Conservation (phyloP, 1,140 invertebrate genomes). For the Zaprionus lachaisei region DNA sequence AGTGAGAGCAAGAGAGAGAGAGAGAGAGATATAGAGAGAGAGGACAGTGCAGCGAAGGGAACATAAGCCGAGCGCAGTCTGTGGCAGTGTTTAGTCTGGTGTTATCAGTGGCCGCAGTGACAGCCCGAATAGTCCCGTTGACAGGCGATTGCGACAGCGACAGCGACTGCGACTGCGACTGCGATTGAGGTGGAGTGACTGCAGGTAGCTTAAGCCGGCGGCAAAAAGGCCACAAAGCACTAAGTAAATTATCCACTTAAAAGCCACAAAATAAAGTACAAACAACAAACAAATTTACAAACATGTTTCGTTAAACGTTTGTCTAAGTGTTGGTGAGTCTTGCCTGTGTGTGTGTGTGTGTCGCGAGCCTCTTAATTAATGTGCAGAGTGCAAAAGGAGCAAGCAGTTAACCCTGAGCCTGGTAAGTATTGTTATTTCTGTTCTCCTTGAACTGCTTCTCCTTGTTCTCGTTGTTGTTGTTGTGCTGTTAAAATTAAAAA, state of each 20-base stretch:
- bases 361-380: constrained; percentile 44
- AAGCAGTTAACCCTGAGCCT: constrained; percentile 16
- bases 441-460: not conserved
- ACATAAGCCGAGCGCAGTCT: constrained; percentile 21
- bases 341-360: constrained; percentile 3
- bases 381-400: constrained; percentile 3
- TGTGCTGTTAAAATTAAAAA: constrained; percentile 65
- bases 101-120: constrained; percentile 49
- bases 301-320: constrained; percentile 36
- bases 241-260: constrained; percentile 47
- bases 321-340: constrained; percentile 14
- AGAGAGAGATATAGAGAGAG: constrained; percentile 7
- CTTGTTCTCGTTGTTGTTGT: constrained; percentile 4
- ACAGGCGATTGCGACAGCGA: constrained; percentile 3
- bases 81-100: constrained; percentile 46
- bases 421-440: constrained; percentile 12
- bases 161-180: not conserved
- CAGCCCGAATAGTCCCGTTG: constrained; percentile 28
- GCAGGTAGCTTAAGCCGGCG: constrained; percentile 36
- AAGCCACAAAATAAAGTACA: constrained; percentile 20
- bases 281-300: constrained; percentile 15
- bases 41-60: constrained; percentile 19
- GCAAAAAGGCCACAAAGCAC: constrained; percentile 36
- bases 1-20: constrained; percentile 10
- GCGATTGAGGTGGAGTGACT: not conserved